A percentile compares a stretch with the other conserved stretches of the same genome.
Evolutionary conservation across 2,888 invertebrate species (phyloP).

Genomic region (Drosophila seclusa): DNA sequence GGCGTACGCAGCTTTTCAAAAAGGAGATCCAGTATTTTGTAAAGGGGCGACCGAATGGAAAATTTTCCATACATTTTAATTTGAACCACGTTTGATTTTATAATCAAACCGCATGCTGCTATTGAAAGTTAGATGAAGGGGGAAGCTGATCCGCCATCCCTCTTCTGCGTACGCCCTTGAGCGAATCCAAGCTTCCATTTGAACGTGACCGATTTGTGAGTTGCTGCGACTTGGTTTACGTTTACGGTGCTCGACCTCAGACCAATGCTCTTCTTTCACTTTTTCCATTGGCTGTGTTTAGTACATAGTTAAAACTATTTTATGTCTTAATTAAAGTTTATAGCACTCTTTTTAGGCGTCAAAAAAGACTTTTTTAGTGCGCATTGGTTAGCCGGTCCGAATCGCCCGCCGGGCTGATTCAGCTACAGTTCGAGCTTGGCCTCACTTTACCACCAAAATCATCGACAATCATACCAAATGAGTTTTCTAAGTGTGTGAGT

Average conservation of each 20-base stretch:
- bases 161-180: not conserved
- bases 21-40: not conserved
- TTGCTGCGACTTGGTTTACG: conserved; percentile 38
- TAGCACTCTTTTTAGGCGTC: conserved; percentile 76
- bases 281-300: conserved; percentile 50
- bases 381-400: conserved; percentile 60
- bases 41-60: not conserved
- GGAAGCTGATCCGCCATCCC: not conserved
- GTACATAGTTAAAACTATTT: conserved; percentile 74
- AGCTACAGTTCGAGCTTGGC: conserved; percentile 11
- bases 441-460: conserved; percentile 40
- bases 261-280: conserved; percentile 58
- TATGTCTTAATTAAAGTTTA: conserved; percentile 84
- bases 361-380: conserved; percentile 63
- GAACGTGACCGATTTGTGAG: conserved; percentile 45
- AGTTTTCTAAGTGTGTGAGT: conserved; percentile 22
- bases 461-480: conserved; percentile 65
- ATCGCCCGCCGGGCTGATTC: conserved; percentile 44
- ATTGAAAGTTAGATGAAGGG: not conserved
- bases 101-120: not conserved
- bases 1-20: not conserved
- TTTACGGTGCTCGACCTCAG: conserved; percentile 28
- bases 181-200: conserved; percentile 41
- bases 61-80: not conserved
- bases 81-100: not conserved